Percentiles rank a stretch among this genome's conserved stretches.
phyloP scores from a whole-genome alignment of 1,140 invertebrate genomes.

The Helicoverpa armigera region DNA sequence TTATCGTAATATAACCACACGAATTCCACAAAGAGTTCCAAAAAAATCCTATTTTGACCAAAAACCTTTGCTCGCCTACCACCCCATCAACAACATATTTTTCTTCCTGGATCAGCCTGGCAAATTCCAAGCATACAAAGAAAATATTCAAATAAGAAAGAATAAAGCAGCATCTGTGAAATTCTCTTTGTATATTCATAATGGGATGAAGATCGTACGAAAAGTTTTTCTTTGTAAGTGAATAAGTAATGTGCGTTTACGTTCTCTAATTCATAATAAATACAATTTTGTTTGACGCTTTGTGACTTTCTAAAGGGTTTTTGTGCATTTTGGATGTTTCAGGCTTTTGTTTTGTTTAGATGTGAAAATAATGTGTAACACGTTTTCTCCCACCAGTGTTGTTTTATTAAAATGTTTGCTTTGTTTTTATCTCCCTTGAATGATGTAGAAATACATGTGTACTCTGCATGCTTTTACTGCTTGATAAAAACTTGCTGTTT shows the following conservation, averaged over 20 bases:
- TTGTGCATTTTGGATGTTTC: not conserved
- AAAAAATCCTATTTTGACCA: not conserved
- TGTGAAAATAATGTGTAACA: not conserved
- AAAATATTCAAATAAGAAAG: constrained; percentile 41
- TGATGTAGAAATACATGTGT: too few relatives aligned
- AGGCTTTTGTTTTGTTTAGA: not conserved
- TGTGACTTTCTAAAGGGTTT: not conserved
- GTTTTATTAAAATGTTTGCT: not conserved
- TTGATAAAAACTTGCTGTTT: too few relatives aligned
- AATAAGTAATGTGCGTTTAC: constrained; percentile 29
- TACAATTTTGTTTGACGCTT: constrained; percentile 24
- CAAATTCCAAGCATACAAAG: constrained; percentile 12
- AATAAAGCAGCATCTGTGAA: constrained; percentile 34
- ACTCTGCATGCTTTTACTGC: too few relatives aligned
- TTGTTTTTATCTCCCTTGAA: not conserved
- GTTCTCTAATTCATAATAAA: constrained; percentile 20
- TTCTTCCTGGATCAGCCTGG: not conserved
- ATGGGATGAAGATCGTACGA: constrained; percentile 16
- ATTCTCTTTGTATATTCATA: constrained; percentile 34
- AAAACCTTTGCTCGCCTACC: not conserved
- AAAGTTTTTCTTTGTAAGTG: constrained; percentile 32
- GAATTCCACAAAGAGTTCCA: too few relatives aligned
- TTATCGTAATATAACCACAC: too few relatives aligned
- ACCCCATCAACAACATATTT: constrained; percentile 3
- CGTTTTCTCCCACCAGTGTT: not conserved